phyloP scores from a whole-genome alignment of 2,797 vertebrate genomes.

The Sphenodon punctatus region DNA sequence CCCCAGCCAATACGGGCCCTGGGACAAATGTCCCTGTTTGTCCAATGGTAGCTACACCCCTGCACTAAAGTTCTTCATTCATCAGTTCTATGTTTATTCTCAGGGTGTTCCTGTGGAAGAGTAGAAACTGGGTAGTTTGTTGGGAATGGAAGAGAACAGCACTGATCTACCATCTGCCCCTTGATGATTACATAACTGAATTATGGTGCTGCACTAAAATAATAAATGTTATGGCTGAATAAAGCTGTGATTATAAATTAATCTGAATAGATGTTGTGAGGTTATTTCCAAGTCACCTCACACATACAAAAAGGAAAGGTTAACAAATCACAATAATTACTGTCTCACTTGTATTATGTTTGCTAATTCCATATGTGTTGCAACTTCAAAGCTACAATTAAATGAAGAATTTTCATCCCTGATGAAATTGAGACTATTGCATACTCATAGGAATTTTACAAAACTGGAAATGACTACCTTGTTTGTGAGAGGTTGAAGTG shows the following conservation, averaged over 20 bases:
- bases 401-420: background rate
- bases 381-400: background rate
- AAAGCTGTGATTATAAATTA: conserved; percentile 2
- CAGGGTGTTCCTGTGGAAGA: background rate
- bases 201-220: background rate
- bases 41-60: too few species aligned
- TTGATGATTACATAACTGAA: background rate
- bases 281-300: conserved; percentile 42
- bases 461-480: background rate
- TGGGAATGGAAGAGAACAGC: background rate
- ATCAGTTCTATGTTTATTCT: background rate
- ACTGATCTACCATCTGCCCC: background rate
- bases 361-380: background rate
- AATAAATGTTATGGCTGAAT: conserved; percentile 25
- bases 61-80: too few species aligned
- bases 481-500: background rate
- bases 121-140: background rate
- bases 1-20: too few species aligned
- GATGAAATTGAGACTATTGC: background rate
- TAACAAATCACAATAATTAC: conserved; percentile 25
- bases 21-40: too few species aligned
- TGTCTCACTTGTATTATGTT: conserved; percentile 7
- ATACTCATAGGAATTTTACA: background rate
- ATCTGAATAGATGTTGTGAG: background rate
- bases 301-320: conserved; percentile 26